phyloP scores from a whole-genome alignment of 2,113 vertebrate genomes.

The Hemiscyllium ocellatum region DNA sequence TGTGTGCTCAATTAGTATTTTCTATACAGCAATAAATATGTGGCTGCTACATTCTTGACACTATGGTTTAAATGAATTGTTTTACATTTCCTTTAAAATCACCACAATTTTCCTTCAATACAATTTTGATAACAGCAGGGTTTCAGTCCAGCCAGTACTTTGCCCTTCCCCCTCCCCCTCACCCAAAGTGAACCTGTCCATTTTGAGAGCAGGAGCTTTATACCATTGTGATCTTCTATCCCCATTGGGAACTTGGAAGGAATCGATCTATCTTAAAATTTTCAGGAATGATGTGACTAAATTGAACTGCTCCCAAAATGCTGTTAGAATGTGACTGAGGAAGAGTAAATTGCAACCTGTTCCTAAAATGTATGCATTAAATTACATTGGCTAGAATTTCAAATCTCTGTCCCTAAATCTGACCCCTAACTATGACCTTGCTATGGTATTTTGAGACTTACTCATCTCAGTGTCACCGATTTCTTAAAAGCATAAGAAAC shows the following conservation, averaged over 20 bases:
- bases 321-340: neutral
- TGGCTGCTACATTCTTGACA: neutral
- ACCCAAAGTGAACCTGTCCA: neutral
- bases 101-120: neutral
- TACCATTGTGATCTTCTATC: neutral
- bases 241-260: neutral
- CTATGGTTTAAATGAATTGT: neutral
- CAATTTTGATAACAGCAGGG: neutral
- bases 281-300: neutral
- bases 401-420: neutral
- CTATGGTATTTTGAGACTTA: neutral
- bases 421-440: neutral
- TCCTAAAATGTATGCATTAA: neutral
- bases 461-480: neutral
- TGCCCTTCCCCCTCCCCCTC: too few species aligned
- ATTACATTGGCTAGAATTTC: neutral
- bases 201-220: neutral
- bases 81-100: neutral
- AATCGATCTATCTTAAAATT: neutral
- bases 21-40: neutral
- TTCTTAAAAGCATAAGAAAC: neutral
- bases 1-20: neutral
- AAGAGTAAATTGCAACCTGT: neutral
- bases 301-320: neutral
- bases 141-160: neutral